These are phyloP conservation scores for Pararge aegeria DNA, from an alignment of 1,140 invertebrate genomes.

Conservation along the genomic window DNA sequence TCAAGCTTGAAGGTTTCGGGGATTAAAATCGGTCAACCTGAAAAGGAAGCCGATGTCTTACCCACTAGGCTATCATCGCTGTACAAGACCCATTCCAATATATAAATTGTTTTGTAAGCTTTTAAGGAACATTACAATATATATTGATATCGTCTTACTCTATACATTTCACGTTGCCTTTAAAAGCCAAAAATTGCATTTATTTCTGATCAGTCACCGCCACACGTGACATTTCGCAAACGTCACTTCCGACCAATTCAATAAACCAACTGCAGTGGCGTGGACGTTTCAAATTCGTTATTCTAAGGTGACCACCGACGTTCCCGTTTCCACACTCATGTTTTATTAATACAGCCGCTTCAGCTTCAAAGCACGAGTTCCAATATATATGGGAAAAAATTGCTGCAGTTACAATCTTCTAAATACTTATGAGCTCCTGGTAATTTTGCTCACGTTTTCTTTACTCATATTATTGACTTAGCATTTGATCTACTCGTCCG, in stretches of 20 bases:
- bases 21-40: too few relatives aligned
- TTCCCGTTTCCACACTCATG: not conserved
- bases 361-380: not conserved
- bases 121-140: too few relatives aligned
- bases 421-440: not conserved
- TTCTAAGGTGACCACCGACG: conserved; percentile 8
- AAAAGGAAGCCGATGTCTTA: too few relatives aligned
- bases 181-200: not conserved
- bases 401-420: not conserved
- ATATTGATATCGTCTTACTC: too few relatives aligned
- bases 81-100: too few relatives aligned
- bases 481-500: too few relatives aligned
- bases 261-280: not conserved
- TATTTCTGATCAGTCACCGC: not conserved
- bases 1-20: too few relatives aligned
- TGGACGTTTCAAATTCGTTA: conserved; percentile 9
- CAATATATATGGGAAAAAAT: conserved; percentile 4
- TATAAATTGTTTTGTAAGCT: too few relatives aligned
- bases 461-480: too few relatives aligned
- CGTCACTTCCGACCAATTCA: not conserved
- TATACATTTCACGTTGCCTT: too few relatives aligned
- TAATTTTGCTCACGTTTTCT: too few relatives aligned
- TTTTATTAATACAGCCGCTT: conserved; percentile 1
- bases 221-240: conserved; percentile 3
- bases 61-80: too few relatives aligned